Base-by-base conservation (phyloP, 1,140 invertebrate species). In the Pemphigus obesinymphae region DNA sequence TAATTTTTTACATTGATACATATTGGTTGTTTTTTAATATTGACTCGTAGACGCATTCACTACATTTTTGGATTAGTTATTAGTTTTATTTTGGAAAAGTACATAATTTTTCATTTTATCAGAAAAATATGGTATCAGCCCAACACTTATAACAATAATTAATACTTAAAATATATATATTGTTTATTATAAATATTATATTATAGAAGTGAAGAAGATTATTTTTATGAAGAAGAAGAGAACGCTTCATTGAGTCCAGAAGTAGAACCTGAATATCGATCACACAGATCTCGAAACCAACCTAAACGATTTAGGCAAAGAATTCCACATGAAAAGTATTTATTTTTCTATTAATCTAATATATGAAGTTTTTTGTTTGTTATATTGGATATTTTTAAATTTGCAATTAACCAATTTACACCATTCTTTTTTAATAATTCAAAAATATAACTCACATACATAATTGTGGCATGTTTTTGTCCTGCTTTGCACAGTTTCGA, bases 221-320 rank as follows among this genome's bases (percentile, higher is more conserved):
- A 87, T 4, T 86, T 86, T 82, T 87, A 85, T 82, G 83, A 84
- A 34, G 83, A 84, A 4, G 82, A 83, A 48, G 84, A 84, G 53
- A 84, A 84, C 53, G 83, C 87, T 84, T 82, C 85, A 86, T 58
- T 85, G 84, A 75, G 87, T 85, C 48, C 86, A 82, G 82, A 83
- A 85, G 26, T 85, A 85, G 83, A 83, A 86, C 45, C 84, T 85
- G 37, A 78, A 84, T 72, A 68, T 85, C 48, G 83, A 84, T 63
- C 84, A 84, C 53, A 83, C 83, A 63, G 85, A 85, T 50, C 82
- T 85, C 26, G 85, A 87, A 55, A 83, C 84, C 50, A 84, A 84
- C 81, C 85, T 85, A 73, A 84, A 86, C 20, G 85, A 86, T 55
- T 17, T 7, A 84, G 84, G 70, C 50, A 45, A 82, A 84, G 55